A percentile compares a stretch with the other conserved stretches of the same genome.
Conservation (phyloP, 1,140 invertebrate genomes). For the Drosophila repleta region DNA sequence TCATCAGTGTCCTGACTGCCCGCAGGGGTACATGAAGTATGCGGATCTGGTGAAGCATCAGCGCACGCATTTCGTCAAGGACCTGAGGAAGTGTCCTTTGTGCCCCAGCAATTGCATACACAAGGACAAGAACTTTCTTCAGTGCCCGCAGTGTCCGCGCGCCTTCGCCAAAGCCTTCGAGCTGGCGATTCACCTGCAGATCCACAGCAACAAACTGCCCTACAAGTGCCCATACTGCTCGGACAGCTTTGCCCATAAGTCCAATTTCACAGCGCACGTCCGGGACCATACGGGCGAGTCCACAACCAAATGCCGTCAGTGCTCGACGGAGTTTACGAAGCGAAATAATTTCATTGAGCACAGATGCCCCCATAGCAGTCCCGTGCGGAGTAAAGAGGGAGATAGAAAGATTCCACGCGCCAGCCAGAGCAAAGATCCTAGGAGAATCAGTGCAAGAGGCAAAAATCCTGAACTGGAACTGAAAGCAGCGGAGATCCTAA, state of each 20-base stretch:
- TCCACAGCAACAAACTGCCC: conserved; percentile 19
- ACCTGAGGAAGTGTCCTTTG: not conserved
- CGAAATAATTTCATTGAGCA: conserved; percentile 8
- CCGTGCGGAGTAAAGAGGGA: no score
- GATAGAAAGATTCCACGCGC: no score
- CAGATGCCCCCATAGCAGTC: no score
- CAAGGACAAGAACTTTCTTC: not conserved
- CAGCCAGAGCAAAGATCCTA: no score
- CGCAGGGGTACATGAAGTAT: not conserved
- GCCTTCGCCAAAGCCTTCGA: conserved; percentile 11
- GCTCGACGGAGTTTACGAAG: conserved; percentile 20
- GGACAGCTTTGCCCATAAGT: conserved; percentile 31
- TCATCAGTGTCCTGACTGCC: conserved; percentile 6
- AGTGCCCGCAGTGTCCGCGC: conserved; percentile 27
- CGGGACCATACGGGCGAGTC: conserved; percentile 21
- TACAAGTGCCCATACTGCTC: conserved; percentile 31
- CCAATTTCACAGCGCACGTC: conserved; percentile 12
- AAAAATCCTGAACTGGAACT: not conserved
- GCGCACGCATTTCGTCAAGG: not conserved
- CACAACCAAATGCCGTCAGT: conserved; percentile 12
- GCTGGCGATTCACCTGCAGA: conserved; percentile 30
- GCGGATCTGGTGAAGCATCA: conserved; percentile 10
- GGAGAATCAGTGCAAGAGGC: not conserved
- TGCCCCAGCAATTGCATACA: conserved; percentile 8
- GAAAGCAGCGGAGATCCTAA: not conserved